These are phyloP conservation scores for Holcopasites calliopsidis DNA, from an alignment of 1,140 invertebrate species.

Conservation along the genomic window DNA sequence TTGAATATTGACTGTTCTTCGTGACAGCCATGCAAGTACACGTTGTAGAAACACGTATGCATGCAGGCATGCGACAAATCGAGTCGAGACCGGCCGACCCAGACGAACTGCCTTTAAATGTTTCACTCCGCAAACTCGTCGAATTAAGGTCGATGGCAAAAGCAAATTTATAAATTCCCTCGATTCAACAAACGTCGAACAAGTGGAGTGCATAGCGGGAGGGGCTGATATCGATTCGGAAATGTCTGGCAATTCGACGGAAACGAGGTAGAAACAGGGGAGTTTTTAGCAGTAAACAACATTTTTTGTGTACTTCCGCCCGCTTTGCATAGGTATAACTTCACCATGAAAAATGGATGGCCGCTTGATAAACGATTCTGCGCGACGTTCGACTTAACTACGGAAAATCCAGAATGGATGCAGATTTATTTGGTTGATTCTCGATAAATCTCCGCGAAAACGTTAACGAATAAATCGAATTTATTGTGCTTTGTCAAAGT, in stretches of 20 bases:
- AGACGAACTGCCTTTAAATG: background rate
- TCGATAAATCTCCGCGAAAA: background rate
- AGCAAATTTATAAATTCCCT: background rate
- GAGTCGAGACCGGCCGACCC: background rate
- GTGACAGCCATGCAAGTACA: background rate
- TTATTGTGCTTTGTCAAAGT: background rate
- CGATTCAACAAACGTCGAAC: background rate
- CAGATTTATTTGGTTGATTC: background rate
- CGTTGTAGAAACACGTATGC: slow-evolving; percentile 26
- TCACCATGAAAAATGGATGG: background rate
- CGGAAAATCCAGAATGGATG: background rate
- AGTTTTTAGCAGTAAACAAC: background rate
- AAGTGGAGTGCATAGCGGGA: too few relatives aligned
- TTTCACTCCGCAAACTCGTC: background rate
- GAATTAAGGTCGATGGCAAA: background rate
- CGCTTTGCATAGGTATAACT: background rate
- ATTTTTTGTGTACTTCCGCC: background rate
- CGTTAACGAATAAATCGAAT: background rate
- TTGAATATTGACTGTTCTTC: slow-evolving; percentile 55
- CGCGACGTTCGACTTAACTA: too few relatives aligned
- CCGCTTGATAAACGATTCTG: background rate
- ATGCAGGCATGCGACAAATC: too few relatives aligned
- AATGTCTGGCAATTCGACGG: background rate
- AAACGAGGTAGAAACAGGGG: background rate
- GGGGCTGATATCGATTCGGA: too few relatives aligned